A percentile compares a stretch with the other conserved stretches of the same genome.
Evolutionary conservation across 2,888 invertebrate species (phyloP).

Genomic region (Enoplolaimus lenunculus): DNA sequence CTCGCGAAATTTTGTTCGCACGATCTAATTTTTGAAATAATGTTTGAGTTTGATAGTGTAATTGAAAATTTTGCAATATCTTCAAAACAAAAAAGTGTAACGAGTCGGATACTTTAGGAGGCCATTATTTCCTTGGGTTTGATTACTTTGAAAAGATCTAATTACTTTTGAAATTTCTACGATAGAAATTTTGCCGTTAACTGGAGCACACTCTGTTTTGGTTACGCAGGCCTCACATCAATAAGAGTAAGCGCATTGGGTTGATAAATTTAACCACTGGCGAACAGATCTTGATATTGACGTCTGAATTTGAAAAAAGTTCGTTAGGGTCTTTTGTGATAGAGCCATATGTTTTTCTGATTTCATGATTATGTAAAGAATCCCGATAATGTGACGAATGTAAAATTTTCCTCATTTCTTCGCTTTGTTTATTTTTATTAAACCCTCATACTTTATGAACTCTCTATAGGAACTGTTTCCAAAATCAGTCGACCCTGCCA

Average conservation of each 20-base stretch:
- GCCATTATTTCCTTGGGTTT: conserved; percentile 9
- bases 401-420: too few species aligned
- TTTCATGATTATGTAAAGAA: not conserved
- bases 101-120: not conserved
- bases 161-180: conserved; percentile 9
- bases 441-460: too few species aligned
- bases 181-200: not conserved
- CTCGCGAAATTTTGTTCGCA: conserved; percentile 11
- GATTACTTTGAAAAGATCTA: not conserved
- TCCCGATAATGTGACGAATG: not conserved
- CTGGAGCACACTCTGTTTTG: not conserved
- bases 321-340: not conserved
- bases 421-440: too few species aligned
- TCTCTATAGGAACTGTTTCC: too few species aligned
- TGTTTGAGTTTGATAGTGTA: not conserved
- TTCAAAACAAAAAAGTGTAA: conserved; percentile 8
- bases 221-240: not conserved
- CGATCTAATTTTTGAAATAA: not conserved
- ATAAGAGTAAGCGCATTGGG: not conserved
- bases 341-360: not conserved
- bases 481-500: not conserved
- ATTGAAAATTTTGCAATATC: conserved; percentile 14
- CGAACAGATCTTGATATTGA: not conserved
- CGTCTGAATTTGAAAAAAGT: not conserved
- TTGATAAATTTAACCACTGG: not conserved